Evolutionary conservation across 2,797 vertebrate species (phyloP), one percentile per base, ranked within the genome.

Genomic region (Orestias chungarensis): DNA sequence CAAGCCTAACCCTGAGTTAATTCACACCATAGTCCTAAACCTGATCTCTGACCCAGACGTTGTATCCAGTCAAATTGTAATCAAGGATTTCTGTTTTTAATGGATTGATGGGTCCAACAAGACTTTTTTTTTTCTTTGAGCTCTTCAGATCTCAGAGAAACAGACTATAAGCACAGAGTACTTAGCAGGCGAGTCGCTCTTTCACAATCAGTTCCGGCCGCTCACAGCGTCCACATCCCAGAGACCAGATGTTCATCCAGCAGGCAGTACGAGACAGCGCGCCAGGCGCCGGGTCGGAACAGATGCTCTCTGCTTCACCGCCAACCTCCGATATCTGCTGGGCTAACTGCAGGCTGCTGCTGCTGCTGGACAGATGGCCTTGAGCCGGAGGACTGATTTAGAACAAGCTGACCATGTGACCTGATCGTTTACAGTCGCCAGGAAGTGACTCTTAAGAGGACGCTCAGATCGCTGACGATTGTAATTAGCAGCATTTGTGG

Each of bases 351-450:
- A 78, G 68, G 62, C 88, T 33, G 79, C 79, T 79, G 82, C 73
- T 23, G 79, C 70, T 80, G 77, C 74, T 42, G 68, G 81, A 86
- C 89, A 92, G 88, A 92, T 85, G 87, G 85, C 86, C 55, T 55
- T 74, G 74, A 75, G 43, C 67, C 73, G 4, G 50, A 74, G 25
- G 43, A 75, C 47, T 73, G n/a, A 49, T 33, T 35, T 6, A n/a
- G n/a, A 50, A 25, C 2, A 23, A 18, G 65, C 73, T 66, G 40
- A 5, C 29, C 20, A 40, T 40, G 57, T 61, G 20, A 61, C 18
- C 31, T 8, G 23, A 35, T 6, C 33, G 57, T 38, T 38, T 38
- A 35, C 20, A 38, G n/a, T 20, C 20, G 6, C 20, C 6, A 23
- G 33, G n/a, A 6, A 40, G 15, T 14, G 10, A 40, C 20, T n/a